Evolutionary conservation across 2,888 invertebrate genomes (phyloP).

Genomic region (Acleris sparsana): DNA sequence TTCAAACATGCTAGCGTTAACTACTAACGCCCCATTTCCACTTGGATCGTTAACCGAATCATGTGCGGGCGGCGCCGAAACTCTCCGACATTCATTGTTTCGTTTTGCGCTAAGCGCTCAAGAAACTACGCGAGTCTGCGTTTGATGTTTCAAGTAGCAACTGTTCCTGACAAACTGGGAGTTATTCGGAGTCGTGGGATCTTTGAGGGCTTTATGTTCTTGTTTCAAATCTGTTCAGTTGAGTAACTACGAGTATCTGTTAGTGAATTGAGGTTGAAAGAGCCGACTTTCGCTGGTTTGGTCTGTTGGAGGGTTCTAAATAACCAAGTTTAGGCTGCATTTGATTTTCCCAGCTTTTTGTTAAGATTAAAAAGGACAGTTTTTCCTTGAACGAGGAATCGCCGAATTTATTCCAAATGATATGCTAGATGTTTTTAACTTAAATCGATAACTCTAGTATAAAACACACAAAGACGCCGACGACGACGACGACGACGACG

Average conservation of each 20-base stretch:
- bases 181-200: slow-evolving; percentile 7
- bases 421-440: too few species aligned
- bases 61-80: slow-evolving; percentile 13
- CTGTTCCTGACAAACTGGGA: slow-evolving; percentile 28
- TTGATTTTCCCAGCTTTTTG: too few species aligned
- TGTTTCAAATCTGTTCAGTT: slow-evolving; percentile 2
- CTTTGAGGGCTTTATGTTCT: slow-evolving; percentile 16
- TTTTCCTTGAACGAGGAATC: too few species aligned
- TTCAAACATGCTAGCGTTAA: too few species aligned
- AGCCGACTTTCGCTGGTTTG: neutral
- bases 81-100: slow-evolving; percentile 23
- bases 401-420: too few species aligned
- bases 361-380: too few species aligned
- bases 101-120: slow-evolving; percentile 1
- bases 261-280: neutral
- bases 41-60: slow-evolving; percentile 9
- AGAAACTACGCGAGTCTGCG: slow-evolving; percentile 22
- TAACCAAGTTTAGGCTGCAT: too few species aligned
- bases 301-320: too few species aligned
- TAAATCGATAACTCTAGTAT: too few species aligned
- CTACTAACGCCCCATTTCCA: neutral
- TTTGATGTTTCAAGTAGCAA: slow-evolving; percentile 22
- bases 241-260: neutral
- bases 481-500: too few species aligned
- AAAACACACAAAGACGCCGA: too few species aligned